Evolutionary conservation across 2,888 invertebrate species (phyloP), one percentile per base, ranked within the genome.

Genomic region (Conops quadrifasciatus): DNA sequence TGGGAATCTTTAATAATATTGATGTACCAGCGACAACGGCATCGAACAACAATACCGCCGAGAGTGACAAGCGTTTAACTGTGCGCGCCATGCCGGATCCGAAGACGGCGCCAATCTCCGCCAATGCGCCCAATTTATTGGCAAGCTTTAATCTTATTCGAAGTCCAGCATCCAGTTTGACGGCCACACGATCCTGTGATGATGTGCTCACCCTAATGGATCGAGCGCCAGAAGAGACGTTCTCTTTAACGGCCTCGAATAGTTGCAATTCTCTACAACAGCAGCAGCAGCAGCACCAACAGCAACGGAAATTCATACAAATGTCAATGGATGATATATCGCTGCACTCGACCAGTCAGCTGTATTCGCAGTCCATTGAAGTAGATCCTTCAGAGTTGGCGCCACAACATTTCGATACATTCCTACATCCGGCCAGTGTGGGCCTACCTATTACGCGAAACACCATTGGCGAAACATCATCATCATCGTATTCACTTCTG

Each of bases 41-140:
- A n/a, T n/a, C 49, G 9, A 43, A 15, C 51, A 36, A 51, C n/a
- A 60, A 53, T 28, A 45, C 24, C 28, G 56, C 24, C 43, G 66
- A 59, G 13, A 77, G 76, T 0, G 80, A 84, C 53, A 82, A 81
- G 28, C 80, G 90, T 63, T 84, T 92, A 65, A 90, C 90, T 9
- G 90, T 91, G 26, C 88, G 92, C 66, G 91, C 91, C 2, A 90
- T 91, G 88, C 90, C 91, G 2, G 90, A 91, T 82, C 88, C 89
- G 0, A 85, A 86, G 72, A 78, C 68, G 64, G 73, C 53, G 13
- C 75, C 72, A 9, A n/a, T 66, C 3, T 58, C 45, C 13, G 53
- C 70, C 16, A 74, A 76, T 1, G 77, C 80, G 0, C 84, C 84
- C 26, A 82, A 84, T 75, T 71, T 84, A 15, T 43, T 84, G 63